Evolutionary conservation across 2,888 invertebrate genomes (phyloP).

Genomic region (Tetragnatha montana): DNA sequence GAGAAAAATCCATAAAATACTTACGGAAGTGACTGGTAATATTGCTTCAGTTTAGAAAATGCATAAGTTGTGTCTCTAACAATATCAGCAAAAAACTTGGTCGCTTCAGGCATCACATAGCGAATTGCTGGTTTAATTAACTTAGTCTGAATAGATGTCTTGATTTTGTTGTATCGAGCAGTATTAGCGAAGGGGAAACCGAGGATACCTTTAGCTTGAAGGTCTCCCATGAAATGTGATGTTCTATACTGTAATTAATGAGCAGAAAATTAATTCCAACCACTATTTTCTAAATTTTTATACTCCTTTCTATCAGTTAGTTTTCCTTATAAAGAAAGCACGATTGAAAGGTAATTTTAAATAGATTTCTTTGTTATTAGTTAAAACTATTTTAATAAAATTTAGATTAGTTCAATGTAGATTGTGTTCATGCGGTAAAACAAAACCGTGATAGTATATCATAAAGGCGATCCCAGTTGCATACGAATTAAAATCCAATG

Average conservation of each 20-base stretch:
- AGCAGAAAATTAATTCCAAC: neutral
- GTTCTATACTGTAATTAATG: constrained; percentile 31
- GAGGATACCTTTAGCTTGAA: constrained; percentile 37
- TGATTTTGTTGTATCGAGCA: constrained; percentile 43
- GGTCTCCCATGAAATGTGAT: constrained; percentile 39
- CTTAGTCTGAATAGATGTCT: constrained; percentile 30
- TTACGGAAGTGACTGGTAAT: constrained; percentile 51
- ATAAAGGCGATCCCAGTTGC: too few species aligned
- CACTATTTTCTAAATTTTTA: neutral
- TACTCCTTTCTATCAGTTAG: too few species aligned
- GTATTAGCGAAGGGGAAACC: constrained; percentile 45
- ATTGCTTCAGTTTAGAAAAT: neutral
- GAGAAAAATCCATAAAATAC: neutral
- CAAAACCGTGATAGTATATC: too few species aligned
- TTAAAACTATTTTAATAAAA: too few species aligned
- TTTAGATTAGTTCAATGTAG: too few species aligned
- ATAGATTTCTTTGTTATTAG: too few species aligned
- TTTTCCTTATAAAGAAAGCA: too few species aligned
- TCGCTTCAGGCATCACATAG: constrained; percentile 36
- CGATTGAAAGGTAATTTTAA: too few species aligned
- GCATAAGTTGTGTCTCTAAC: constrained; percentile 10
- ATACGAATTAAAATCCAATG: too few species aligned
- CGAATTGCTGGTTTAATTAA: constrained; percentile 22
- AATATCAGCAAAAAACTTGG: constrained; percentile 22
- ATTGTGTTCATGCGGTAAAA: too few species aligned